A percentile compares a stretch with the other conserved stretches of the same genome.
Conservation (phyloP, 2,113 vertebrate species). For the Eublepharis macularius region DNA sequence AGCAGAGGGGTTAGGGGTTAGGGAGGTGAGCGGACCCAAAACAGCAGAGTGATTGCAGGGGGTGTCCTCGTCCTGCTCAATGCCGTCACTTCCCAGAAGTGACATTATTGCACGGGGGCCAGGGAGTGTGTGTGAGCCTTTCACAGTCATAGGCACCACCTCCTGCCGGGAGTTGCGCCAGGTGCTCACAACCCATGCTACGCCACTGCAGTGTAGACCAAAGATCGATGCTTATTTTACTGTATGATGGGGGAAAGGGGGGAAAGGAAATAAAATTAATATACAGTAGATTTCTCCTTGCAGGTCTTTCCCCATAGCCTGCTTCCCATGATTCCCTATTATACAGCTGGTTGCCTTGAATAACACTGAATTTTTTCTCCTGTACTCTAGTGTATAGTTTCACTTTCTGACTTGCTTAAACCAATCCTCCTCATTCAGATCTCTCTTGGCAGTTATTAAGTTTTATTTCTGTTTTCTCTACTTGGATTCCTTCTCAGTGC, state of each 20-base stretch:
- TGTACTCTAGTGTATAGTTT: neutral
- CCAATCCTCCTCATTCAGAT: constrained; percentile 4
- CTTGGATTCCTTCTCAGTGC: neutral
- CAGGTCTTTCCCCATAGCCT: neutral
- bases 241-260: neutral
- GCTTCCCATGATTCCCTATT: neutral
- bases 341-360: constrained; percentile 19
- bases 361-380: constrained; percentile 3
- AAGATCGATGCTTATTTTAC: neutral
- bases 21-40: too few species aligned
- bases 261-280: neutral
- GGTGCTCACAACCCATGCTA: too few species aligned
- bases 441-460: constrained; percentile 30
- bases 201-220: too few species aligned
- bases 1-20: too few species aligned
- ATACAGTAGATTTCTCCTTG: neutral
- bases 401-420: constrained; percentile 31
- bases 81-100: too few species aligned
- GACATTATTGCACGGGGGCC: too few species aligned
- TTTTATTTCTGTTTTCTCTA: constrained; percentile 45
- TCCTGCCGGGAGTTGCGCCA: too few species aligned
- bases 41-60: too few species aligned
- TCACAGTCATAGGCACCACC: too few species aligned
- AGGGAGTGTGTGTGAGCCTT: too few species aligned
- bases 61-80: too few species aligned